Conservation (phyloP, 2,888 invertebrate species). For the Aphidius colemani region DNA sequence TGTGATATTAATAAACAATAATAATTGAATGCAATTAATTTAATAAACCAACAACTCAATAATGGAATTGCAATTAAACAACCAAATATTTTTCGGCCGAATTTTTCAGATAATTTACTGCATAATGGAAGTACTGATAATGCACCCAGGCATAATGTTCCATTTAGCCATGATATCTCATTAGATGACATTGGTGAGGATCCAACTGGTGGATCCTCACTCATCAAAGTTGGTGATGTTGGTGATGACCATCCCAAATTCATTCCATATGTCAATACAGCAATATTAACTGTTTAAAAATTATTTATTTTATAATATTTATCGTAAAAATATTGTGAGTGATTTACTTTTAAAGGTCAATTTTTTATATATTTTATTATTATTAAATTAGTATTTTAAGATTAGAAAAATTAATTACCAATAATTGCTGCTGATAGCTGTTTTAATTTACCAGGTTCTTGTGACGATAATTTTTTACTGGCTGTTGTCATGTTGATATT, state of each 20-base stretch:
- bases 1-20: constrained; percentile 62
- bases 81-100: constrained; percentile 65
- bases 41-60: constrained; percentile 66
- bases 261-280: constrained; percentile 56
- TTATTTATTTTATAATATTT: background rate
- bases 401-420: too few relatives aligned
- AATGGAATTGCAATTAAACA: constrained; percentile 63
- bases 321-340: background rate
- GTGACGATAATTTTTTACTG: too few relatives aligned
- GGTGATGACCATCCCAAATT: constrained; percentile 68
- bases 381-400: too few relatives aligned
- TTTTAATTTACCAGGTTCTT: too few relatives aligned
- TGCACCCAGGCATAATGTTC: constrained; percentile 64
- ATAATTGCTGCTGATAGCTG: too few relatives aligned
- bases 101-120: constrained; percentile 61
- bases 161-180: constrained; percentile 64
- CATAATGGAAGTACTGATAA: constrained; percentile 61
- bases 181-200: constrained; percentile 60
- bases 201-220: constrained; percentile 59
- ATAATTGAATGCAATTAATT: constrained; percentile 62
- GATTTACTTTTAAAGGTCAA: too few relatives aligned
- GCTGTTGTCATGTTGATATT: too few relatives aligned
- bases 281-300: constrained; percentile 54
- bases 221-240: constrained; percentile 61
- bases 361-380: too few relatives aligned